Evolutionary conservation across 2,797 vertebrate species (phyloP).

Genomic region (Mormyrus proboscirostris): DNA sequence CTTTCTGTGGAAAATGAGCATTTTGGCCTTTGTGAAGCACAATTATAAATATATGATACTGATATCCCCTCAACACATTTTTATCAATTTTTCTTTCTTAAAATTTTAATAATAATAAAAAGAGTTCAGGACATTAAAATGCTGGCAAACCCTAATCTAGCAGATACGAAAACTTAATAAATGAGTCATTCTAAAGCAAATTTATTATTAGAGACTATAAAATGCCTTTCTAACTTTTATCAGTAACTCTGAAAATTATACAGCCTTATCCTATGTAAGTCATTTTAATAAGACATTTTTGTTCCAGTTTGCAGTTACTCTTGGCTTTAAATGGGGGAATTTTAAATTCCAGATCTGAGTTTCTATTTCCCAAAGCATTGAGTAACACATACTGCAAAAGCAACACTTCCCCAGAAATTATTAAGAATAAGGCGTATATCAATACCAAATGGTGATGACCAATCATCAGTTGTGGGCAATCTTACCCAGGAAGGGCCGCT

Average conservation of each 20-base stretch:
- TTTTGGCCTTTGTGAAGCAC: background rate
- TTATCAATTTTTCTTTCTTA: background rate
- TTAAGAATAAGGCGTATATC: background rate
- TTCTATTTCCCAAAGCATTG: background rate
- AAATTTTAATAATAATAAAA: background rate
- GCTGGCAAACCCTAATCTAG: background rate
- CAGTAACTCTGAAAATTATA: background rate
- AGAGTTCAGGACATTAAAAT: background rate
- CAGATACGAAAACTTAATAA: background rate
- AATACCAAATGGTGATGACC: background rate
- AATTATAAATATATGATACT: background rate
- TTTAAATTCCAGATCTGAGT: background rate
- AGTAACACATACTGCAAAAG: background rate
- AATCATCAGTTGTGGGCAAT: background rate
- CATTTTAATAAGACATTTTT: background rate
- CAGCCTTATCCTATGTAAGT: background rate
- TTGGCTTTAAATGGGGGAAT: background rate
- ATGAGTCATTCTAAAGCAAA: background rate
- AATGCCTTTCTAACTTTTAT: background rate
- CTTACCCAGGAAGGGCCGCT: background rate
- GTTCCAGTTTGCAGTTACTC: background rate
- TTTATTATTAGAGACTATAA: background rate
- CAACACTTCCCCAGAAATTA: background rate
- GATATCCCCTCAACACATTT: background rate
- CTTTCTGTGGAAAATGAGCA: background rate